phyloP scores from a whole-genome alignment of 2,797 vertebrate species.

The Otus scops region DNA sequence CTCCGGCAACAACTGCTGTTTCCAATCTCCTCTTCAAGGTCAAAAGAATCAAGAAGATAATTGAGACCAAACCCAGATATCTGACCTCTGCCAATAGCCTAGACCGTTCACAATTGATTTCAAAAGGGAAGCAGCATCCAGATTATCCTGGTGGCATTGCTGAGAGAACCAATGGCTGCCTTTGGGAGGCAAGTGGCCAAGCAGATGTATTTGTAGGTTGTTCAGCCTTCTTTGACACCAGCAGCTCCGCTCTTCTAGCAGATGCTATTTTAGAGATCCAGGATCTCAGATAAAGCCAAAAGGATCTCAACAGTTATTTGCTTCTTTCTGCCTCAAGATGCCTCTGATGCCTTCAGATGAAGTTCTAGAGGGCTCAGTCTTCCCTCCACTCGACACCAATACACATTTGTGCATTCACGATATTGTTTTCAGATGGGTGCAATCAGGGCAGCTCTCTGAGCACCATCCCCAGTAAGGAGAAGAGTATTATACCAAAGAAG shows the following conservation, averaged over 20 bases:
- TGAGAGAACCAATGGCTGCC: neutral
- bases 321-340: neutral
- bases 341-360: neutral
- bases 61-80: constrained; percentile 6
- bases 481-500: neutral
- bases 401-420: neutral
- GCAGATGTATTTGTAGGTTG: neutral
- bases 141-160: neutral
- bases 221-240: neutral
- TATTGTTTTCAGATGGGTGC: neutral
- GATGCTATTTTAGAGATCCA: neutral
- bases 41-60: constrained; percentile 29
- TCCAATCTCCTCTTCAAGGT: constrained; percentile 34
- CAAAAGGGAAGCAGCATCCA: neutral
- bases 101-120: neutral
- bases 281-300: neutral
- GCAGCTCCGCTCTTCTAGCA: neutral
- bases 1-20: constrained; percentile 14
- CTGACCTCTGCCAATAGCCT: constrained; percentile 30
- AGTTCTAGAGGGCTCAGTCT: neutral
- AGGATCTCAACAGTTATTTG: neutral
- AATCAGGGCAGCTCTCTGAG: neutral
- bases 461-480: neutral
- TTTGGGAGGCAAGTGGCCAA: neutral
- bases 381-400: neutral